Base-by-base conservation (phyloP, 2,888 invertebrate genomes). In the Drosophila buzzatii region DNA sequence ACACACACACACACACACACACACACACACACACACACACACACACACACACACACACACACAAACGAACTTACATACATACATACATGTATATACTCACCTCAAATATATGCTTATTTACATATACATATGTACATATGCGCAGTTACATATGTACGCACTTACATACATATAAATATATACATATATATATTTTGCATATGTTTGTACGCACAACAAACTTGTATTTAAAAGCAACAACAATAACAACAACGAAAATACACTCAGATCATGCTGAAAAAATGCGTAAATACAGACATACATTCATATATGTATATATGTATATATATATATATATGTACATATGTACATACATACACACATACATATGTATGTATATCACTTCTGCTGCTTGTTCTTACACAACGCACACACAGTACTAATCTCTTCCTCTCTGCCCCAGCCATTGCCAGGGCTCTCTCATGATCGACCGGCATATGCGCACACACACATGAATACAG, bases 221-320 rank as follows among this genome's bases (percentile, higher is more conserved):
- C 66, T 62, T 56, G 71, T 73, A 42, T 73, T 47, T 47, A 55
- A 45, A 45, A 45, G 39, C 16, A 68, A 44, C 31, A 44, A 42
- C 47, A 56, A 51, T 18, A 68, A 42, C 27, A 44, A 53, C 47
- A 56, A 51, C 23, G 35, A 42, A 51, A 63, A 37, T 9, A 47
- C 20, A 45, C 44, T 27, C 64, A 53, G 57, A 70, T 64, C 57
- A 61, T 57, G 42, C 45, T 42, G 37, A 53, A 31, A 60, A 47
- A 35, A 47, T 52, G 53, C 58, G 58, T 65, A 58, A 47, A 51
- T 51, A 64, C 39, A 35, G 42, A 18, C n/a, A 47, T 18, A 47
- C 52, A 52, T n/a, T n/a, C n/a, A n/a, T n/a, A n/a, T n/a, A n/a
- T n/a, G n/a, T 6, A 18, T 2, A 33, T 10, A 49, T n/a, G 12